Evolutionary conservation across 2,888 invertebrate species (phyloP), one percentile per base, ranked within the genome.

Genomic region (Pyrocoelia pectoralis): DNA sequence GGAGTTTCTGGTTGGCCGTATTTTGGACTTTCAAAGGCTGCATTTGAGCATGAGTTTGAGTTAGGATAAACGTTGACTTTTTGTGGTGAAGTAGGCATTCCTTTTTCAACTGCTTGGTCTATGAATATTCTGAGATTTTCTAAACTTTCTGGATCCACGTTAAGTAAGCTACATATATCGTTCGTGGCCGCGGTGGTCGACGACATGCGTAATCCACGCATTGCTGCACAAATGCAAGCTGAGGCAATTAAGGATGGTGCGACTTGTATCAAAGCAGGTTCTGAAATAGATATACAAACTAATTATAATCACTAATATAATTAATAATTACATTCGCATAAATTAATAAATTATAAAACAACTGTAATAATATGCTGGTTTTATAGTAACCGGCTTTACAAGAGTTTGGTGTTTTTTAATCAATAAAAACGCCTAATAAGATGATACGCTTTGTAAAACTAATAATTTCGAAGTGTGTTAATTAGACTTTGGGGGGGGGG

Each of bases 161-260:
- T 79, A 33, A 86, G 84, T 72, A 87, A 72, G n/a, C 66, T 72
- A 66, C 83, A 82, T 48, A 81, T 77, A 62, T 82, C 81, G 40
- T 64, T 62, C 12, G 80, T 71, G 1, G 80, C 82, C n/a, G 67
- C 70, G 41, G 74, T 66, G 18, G 77, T 83, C 72, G 68, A 85
- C 74, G 84, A 83, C 80, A 80, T 70, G 65, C 82, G 82, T 61
- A 88, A 74, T 0, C 90, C 90, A 8, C 87, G 84, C 8, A 88
- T 86, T 0, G 91, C 90, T 0, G 90, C 88, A 43, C 87, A 85
- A 56, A 91, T 84, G 75, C 90, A 89, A 4, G 90, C 89, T 8
- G 88, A 86, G 0, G 91, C 90, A 13, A 91, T 85, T 75, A 90
- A 75, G 0, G 91, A 91, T 18, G 91, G 89, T 9, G 88, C 86